Conservation (phyloP, 2,888 invertebrate species). For the Aphidoletes aphidimyza region DNA sequence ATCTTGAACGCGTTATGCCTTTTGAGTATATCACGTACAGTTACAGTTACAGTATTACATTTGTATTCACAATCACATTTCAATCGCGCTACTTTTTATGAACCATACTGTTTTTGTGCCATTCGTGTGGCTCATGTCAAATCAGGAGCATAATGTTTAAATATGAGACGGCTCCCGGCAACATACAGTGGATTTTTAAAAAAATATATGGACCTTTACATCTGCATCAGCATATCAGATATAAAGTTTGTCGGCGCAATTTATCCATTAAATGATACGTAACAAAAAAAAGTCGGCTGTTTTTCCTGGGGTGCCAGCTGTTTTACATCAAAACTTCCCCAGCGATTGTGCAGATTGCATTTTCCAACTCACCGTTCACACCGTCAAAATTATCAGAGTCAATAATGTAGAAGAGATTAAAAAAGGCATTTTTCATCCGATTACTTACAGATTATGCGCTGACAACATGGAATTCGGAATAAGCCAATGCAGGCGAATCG, state of each 20-base stretch:
- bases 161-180: not conserved
- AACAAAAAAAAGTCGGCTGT: too few species aligned
- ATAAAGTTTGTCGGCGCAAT: too few species aligned
- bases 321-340: too few species aligned
- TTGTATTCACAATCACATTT: not conserved
- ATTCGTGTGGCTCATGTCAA: not conserved
- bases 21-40: not conserved
- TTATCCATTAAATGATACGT: too few species aligned
- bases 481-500: not conserved
- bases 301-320: too few species aligned
- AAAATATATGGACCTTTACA: too few species aligned
- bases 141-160: not conserved
- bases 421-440: conserved; percentile 25
- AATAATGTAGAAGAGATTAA: too few species aligned
- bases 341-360: too few species aligned
- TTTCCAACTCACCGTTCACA: too few species aligned
- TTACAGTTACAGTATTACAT: not conserved
- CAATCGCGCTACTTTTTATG: not conserved
- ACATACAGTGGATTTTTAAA: not conserved
- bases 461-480: not conserved
- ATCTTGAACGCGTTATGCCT: conserved; percentile 1
- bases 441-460: conserved; percentile 48
- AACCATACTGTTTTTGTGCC: not conserved
- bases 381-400: too few species aligned
- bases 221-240: too few species aligned